phyloP scores from a whole-genome alignment of 2,888 invertebrate species.

The Tipula vernalis region DNA sequence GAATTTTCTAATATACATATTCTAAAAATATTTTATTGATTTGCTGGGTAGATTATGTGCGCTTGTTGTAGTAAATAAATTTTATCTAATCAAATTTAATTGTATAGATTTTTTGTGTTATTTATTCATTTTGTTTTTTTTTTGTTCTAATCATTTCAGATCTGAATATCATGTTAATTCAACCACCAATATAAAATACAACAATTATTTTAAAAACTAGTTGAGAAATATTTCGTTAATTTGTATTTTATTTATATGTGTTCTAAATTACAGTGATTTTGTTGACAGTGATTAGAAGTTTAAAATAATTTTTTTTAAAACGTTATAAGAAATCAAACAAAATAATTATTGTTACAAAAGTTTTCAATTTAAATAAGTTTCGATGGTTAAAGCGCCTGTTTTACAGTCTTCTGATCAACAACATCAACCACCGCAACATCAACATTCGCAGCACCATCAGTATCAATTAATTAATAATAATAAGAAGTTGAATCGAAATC shows the following conservation, averaged over 20 bases:
- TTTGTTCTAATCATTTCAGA: neutral
- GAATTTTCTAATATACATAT: neutral
- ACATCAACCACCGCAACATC: slow-evolving; percentile 14
- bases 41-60: neutral
- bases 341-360: neutral
- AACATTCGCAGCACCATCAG: slow-evolving; percentile 18
- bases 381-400: slow-evolving; percentile 18
- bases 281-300: neutral
- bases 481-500: neutral
- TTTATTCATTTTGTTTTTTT: neutral
- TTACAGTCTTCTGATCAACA: slow-evolving; percentile 14
- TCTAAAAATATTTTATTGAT: neutral
- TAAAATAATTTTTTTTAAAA: neutral
- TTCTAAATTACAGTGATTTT: neutral
- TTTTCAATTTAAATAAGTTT: neutral
- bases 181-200: neutral
- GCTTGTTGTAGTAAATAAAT: neutral
- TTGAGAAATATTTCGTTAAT: neutral
- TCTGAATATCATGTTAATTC: neutral
- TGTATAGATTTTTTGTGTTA: neutral
- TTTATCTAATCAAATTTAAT: neutral
- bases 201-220: neutral
- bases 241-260: neutral
- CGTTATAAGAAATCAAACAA: neutral
- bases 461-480: neutral